phyloP scores from a whole-genome alignment of 2,113 vertebrate genomes.

The Lates calcarifer region DNA sequence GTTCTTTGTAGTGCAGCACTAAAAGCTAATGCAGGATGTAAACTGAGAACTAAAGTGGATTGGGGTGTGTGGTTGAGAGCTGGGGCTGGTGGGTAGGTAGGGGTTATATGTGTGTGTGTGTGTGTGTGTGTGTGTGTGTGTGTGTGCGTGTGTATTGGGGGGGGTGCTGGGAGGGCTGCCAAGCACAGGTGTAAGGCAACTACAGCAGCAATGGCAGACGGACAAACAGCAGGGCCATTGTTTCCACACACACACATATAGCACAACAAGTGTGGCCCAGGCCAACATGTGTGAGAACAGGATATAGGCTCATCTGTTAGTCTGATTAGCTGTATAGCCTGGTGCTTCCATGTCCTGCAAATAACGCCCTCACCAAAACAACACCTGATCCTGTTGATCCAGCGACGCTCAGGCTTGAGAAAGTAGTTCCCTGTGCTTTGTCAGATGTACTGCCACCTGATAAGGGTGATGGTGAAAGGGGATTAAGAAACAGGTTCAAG shows the following conservation, averaged over 20 bases:
- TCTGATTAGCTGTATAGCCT: conserved; percentile 57
- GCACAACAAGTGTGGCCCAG: conserved; percentile 67
- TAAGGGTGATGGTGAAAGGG: conserved; percentile 14
- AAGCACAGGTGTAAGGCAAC: conserved; percentile 85
- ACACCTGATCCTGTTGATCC: conserved; percentile 59
- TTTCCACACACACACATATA: conserved; percentile 49
- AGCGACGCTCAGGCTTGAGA: conserved; percentile 41
- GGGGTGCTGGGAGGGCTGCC: conserved; percentile 59
- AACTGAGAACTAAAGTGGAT: conserved; percentile 76
- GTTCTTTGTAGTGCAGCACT: conserved; percentile 71
- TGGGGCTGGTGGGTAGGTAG: conserved; percentile 21
- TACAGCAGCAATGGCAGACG: conserved; percentile 60
- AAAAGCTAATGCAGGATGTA: conserved; percentile 70
- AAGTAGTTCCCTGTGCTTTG: conserved; percentile 53
- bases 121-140: conserved; percentile 37
- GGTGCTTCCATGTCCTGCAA: conserved; percentile 37
- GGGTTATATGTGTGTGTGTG: conserved; percentile 42
- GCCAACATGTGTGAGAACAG: conserved; percentile 69
- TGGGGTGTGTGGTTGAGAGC: conserved; percentile 41
- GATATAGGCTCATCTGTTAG: conserved; percentile 70
- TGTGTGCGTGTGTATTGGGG: conserved; percentile 28
- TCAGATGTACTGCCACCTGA: conserved; percentile 58
- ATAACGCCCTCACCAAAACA: conserved; percentile 17
- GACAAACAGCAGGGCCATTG: conserved; percentile 83
- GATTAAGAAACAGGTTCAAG: conserved; percentile 43